Evolutionary conservation across 2,797 vertebrate genomes (phyloP).

Genomic region (Gorsachius magnificus): DNA sequence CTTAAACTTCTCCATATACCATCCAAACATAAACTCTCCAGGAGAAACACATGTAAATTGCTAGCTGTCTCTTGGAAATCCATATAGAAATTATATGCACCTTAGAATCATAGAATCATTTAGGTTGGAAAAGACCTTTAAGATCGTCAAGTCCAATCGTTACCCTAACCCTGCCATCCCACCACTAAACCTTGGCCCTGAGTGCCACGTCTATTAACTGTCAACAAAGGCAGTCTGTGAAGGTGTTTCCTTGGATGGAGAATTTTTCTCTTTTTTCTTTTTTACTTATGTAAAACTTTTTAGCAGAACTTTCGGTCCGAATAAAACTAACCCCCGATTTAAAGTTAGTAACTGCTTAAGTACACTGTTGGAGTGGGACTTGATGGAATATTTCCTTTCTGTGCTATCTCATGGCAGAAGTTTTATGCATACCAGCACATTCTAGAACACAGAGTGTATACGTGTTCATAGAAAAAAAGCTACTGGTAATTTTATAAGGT

Average conservation of each 20-base stretch:
- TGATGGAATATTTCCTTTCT: background rate
- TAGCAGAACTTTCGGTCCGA: slow-evolving; percentile 2
- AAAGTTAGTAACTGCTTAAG: background rate
- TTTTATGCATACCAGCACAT: background rate
- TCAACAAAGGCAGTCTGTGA: background rate
- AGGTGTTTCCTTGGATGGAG: background rate
- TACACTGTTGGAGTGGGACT: background rate
- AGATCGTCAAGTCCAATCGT: no score
- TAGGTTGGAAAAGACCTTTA: no score
- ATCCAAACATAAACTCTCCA: slow-evolving; percentile 37
- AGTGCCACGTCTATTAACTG: background rate
- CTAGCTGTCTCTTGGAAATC: slow-evolving; percentile 63
- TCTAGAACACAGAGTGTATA: background rate
- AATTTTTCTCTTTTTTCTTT: background rate
- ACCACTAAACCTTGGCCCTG: no score
- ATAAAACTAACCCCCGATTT: background rate
- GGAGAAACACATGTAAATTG: slow-evolving; percentile 28
- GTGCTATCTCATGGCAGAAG: background rate
- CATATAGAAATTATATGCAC: slow-evolving; percentile 24
- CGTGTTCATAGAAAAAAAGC: background rate
- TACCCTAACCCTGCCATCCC: no score
- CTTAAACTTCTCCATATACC: slow-evolving; percentile 64
- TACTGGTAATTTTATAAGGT: background rate
- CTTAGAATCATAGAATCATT: no score
- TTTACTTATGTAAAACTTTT: background rate